Evolutionary conservation across 2,888 invertebrate species (phyloP).

Genomic region (Chloroclysta siterata): DNA sequence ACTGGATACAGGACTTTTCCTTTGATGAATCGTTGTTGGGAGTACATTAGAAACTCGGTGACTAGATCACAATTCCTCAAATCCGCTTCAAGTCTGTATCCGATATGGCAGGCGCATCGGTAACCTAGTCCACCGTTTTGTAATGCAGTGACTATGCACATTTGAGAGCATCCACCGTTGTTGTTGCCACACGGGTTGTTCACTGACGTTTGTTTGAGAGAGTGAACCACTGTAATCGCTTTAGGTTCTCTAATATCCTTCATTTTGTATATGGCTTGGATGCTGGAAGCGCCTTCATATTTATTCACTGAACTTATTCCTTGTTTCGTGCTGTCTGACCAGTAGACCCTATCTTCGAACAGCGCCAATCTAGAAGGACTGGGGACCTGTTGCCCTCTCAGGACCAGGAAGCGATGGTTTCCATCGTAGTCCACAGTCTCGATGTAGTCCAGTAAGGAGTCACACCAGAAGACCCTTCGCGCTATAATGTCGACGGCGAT

Average conservation of each 20-base stretch:
- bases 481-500: constrained; percentile 96
- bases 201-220: constrained; percentile 89
- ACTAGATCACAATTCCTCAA: constrained; percentile 92
- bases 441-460: constrained; percentile 96
- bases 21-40: constrained; percentile 97
- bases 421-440: constrained; percentile 98
- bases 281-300: constrained; percentile 91
- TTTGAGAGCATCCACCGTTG: constrained; percentile 96
- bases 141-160: constrained; percentile 95
- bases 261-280: constrained; percentile 92
- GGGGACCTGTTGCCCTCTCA: constrained; percentile 93
- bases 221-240: constrained; percentile 92
- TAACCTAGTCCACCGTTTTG: constrained; percentile 91
- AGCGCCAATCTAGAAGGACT: constrained; percentile 93
- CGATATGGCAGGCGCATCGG: constrained; percentile 96
- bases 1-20: constrained; percentile 95
- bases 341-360: constrained; percentile 94
- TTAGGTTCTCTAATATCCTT: constrained; percentile 92
- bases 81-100: constrained; percentile 90
- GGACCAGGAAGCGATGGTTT: constrained; percentile 90
- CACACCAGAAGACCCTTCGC: constrained; percentile 97
- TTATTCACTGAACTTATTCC: constrained; percentile 95
- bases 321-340: constrained; percentile 96
- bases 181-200: constrained; percentile 94
- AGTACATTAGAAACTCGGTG: constrained; percentile 96